Evolutionary conservation across 2,888 invertebrate genomes (phyloP).

Genomic region (Synanthedon formicaeformis): DNA sequence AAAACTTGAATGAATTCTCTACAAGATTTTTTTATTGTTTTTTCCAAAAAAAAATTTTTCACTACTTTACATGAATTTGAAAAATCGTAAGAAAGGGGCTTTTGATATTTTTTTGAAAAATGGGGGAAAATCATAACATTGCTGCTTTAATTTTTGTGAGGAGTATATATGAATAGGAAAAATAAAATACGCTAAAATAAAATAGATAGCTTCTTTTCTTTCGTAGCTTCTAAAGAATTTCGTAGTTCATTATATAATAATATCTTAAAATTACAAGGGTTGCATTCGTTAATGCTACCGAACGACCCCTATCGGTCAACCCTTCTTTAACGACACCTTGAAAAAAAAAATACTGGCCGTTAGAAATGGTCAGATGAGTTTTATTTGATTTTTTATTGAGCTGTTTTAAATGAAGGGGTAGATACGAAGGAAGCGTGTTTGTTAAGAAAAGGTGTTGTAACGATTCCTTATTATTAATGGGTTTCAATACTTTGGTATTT

Average conservation of each 20-base stretch:
- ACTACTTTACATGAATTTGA: no score
- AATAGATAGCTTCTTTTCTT: no score
- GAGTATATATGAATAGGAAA: no score
- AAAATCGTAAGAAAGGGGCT: no score
- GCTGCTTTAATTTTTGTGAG: no score
- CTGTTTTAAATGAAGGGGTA: slow-evolving; percentile 1
- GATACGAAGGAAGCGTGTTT: background rate
- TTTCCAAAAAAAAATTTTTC: no score
- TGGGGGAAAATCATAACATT: no score
- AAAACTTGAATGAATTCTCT: no score
- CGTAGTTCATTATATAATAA: background rate
- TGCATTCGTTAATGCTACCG: background rate
- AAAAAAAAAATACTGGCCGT: slow-evolving; percentile 43
- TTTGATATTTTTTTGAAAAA: no score
- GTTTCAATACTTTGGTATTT: no score
- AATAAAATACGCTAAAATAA: no score
- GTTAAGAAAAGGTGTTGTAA: background rate
- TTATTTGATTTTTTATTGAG: slow-evolving; percentile 5
- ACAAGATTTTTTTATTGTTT: no score
- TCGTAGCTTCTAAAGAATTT: background rate
- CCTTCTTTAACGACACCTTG: slow-evolving; percentile 37
- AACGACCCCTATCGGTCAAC: slow-evolving; percentile 17
- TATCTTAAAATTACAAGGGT: background rate
- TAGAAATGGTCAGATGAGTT: slow-evolving; percentile 41
- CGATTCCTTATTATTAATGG: background rate